A percentile compares a stretch with the other conserved stretches of the same genome.
These are phyloP conservation scores for Caerostris extrusa DNA, from an alignment of 1,140 invertebrate species.

Conservation along the genomic window DNA sequence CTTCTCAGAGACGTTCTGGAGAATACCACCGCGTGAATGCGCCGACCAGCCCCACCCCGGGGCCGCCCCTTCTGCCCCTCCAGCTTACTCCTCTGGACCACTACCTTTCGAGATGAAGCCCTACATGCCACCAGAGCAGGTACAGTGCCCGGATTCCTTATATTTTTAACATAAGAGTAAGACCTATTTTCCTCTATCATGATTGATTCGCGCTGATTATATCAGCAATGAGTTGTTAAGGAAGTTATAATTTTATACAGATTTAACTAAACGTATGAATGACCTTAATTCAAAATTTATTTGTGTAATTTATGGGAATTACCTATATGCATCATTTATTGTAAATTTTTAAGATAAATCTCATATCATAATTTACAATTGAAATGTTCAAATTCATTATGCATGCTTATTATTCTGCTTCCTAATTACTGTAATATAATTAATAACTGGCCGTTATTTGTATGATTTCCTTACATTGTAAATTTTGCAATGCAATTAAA, in stretches of 20 bases:
- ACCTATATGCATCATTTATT: too few relatives aligned
- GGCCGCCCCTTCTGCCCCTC: slow-evolving; percentile 3
- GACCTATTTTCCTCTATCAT: too few relatives aligned
- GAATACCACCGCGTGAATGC: slow-evolving; percentile 62
- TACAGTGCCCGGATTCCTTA: not conserved
- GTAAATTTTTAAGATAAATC: too few relatives aligned
- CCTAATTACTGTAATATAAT: not conserved
- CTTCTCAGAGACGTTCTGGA: slow-evolving; percentile 53
- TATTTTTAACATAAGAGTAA: too few relatives aligned
- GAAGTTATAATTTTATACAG: too few relatives aligned
- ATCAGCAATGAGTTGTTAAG: too few relatives aligned
- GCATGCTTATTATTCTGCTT: too few relatives aligned
- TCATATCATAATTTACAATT: not conserved
- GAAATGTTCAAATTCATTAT: not conserved
- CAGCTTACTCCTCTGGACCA: slow-evolving; percentile 47
- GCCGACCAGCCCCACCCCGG: slow-evolving; percentile 66
- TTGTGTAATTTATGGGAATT: not conserved
- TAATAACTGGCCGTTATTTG: not conserved
- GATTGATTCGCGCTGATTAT: too few relatives aligned
- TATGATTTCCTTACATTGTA: too few relatives aligned
- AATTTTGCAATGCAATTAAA: too few relatives aligned
- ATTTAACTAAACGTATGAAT: too few relatives aligned
- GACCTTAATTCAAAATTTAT: too few relatives aligned
- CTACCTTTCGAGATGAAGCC: slow-evolving; percentile 64
- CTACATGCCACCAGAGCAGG: slow-evolving; percentile 69